These are phyloP conservation scores for Sceliomorpha sp. DNA, from an alignment of 2,888 invertebrate species.

Conservation along the genomic window DNA sequence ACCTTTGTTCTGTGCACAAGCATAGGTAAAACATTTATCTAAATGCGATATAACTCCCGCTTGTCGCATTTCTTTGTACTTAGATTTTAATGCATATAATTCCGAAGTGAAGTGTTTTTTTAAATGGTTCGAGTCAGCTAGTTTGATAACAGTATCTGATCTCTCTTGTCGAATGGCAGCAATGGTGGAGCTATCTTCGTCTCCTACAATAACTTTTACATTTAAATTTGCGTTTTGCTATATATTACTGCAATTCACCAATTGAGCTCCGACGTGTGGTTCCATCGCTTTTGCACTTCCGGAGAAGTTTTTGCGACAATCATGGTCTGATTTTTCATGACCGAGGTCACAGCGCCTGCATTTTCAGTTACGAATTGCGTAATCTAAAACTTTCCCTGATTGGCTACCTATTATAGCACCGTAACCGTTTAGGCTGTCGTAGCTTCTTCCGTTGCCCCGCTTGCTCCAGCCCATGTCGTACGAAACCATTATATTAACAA, in stretches of 20 bases:
- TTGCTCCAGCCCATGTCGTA: constrained; percentile 64
- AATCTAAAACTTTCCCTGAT: constrained; percentile 59
- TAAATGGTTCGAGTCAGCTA: constrained; percentile 56
- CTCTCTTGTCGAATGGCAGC: constrained; percentile 52
- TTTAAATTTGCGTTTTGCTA: constrained; percentile 49
- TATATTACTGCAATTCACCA: constrained; percentile 54
- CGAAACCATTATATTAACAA: constrained; percentile 60
- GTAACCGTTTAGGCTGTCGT: constrained; percentile 60
- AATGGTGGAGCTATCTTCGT: constrained; percentile 62
- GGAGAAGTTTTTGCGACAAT: constrained; percentile 61
- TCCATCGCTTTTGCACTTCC: constrained; percentile 69
- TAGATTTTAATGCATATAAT: constrained; percentile 42
- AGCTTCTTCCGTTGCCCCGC: constrained; percentile 56
- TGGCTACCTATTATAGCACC: constrained; percentile 61
- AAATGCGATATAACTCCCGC: constrained; percentile 48
- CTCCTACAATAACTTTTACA: constrained; percentile 58
- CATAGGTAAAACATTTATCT: constrained; percentile 48
- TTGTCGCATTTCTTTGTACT: constrained; percentile 45
- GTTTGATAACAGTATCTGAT: constrained; percentile 40
- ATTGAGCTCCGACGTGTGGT: constrained; percentile 54
- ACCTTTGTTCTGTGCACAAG: constrained; percentile 46
- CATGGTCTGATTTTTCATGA: constrained; percentile 55
- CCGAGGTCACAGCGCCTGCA: constrained; percentile 57
- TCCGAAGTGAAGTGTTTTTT: constrained; percentile 54
- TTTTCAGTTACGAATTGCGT: constrained; percentile 54